phyloP scores from a whole-genome alignment of 2,888 invertebrate species.

The Pharmacophagus antenor region DNA sequence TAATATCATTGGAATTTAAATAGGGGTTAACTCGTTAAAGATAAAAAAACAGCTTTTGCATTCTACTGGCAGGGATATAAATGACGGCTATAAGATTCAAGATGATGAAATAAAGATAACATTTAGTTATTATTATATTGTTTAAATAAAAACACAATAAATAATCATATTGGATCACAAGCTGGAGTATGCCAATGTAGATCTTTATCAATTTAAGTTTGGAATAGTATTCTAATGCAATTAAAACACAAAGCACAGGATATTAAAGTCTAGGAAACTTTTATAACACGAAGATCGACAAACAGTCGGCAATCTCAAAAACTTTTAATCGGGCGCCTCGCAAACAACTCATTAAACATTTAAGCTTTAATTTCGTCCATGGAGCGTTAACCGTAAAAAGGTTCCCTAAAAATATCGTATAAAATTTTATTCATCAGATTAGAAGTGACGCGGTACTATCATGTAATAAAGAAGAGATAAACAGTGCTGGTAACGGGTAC shows the following conservation, averaged over 20 bases:
- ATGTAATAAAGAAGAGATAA: slow-evolving; percentile 67
- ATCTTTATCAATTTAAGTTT: not conserved
- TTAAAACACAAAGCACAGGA: slow-evolving; percentile 1
- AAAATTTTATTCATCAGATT: slow-evolving; percentile 76
- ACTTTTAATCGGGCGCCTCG: slow-evolving; percentile 60
- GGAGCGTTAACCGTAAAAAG: slow-evolving; percentile 70
- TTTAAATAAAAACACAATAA: too few relatives aligned
- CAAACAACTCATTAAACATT: slow-evolving; percentile 64
- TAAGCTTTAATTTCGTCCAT: slow-evolving; percentile 69
- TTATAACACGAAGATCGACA: slow-evolving; percentile 2
- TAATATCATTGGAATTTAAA: too few relatives aligned
- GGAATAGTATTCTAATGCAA: not conserved
- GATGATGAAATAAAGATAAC: too few relatives aligned
- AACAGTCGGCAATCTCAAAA: slow-evolving; percentile 51
- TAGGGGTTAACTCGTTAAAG: too few relatives aligned
- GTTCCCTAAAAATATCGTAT: slow-evolving; percentile 68
- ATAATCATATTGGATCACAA: too few relatives aligned
- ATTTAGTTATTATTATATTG: too few relatives aligned
- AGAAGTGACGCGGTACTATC: slow-evolving; percentile 60
- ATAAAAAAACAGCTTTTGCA: too few relatives aligned
- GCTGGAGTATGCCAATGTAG: not conserved
- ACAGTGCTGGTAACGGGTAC: slow-evolving; percentile 58
- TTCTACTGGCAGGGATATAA: too few relatives aligned
- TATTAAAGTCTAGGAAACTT: slow-evolving; percentile 11
- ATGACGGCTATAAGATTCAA: too few relatives aligned